phyloP scores from a whole-genome alignment of 2,888 invertebrate species.

The Ectemnius continuus region DNA sequence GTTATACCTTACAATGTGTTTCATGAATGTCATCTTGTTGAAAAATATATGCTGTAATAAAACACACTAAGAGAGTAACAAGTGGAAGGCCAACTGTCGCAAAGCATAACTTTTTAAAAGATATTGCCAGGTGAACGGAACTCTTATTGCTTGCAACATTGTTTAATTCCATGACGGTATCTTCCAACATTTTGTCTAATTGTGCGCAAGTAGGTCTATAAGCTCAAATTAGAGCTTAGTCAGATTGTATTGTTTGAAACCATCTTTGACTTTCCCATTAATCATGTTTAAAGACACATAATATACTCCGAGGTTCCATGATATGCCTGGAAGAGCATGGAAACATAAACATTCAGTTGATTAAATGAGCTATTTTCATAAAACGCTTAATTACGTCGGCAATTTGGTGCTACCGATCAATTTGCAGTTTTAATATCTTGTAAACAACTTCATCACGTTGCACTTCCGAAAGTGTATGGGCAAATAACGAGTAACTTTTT shows the following conservation, averaged over 20 bases:
- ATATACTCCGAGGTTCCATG: constrained; percentile 27
- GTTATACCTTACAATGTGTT: constrained; percentile 94
- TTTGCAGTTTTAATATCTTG: no score
- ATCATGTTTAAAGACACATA: constrained; percentile 11
- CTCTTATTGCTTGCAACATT: constrained; percentile 71
- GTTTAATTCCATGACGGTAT: constrained; percentile 71
- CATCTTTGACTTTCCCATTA: constrained; percentile 31
- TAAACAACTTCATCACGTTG: no score
- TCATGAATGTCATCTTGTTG: constrained; percentile 96
- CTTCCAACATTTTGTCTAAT: constrained; percentile 43
- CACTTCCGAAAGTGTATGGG: no score
- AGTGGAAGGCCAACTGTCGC: constrained; percentile 92
- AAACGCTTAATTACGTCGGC: no score
- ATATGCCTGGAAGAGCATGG: constrained; percentile 40
- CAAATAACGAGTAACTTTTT: no score
- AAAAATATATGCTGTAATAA: constrained; percentile 92
- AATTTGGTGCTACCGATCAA: no score
- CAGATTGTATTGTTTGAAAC: constrained; percentile 21
- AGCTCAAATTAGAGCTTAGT: constrained; percentile 23
- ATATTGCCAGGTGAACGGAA: constrained; percentile 85
- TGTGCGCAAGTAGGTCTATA: constrained; percentile 25
- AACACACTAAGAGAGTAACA: constrained; percentile 90
- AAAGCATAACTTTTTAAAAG: constrained; percentile 89
- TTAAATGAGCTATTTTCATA: no score
- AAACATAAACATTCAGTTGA: constrained; percentile 16